Conservation (phyloP, 2,888 invertebrate genomes). For the Apeira syringaria region DNA sequence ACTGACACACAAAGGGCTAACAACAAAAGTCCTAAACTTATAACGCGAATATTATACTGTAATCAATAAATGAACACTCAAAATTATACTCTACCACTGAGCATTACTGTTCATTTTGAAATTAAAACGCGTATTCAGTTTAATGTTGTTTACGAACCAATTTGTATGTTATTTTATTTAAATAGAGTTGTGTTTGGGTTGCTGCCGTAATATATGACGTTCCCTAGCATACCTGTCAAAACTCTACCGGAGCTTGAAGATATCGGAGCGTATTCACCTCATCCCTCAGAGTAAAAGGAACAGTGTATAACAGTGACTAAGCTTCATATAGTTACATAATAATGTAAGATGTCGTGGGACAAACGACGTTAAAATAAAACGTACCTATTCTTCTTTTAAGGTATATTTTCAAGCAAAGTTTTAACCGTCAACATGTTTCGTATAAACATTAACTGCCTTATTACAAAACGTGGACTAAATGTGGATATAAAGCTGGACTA, state of each 20-base stretch:
- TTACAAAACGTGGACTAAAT: too few species aligned
- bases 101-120: conserved; percentile 22
- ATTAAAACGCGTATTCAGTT: conserved; percentile 2
- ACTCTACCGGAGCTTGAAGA: conserved; percentile 52
- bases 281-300: conserved; percentile 25
- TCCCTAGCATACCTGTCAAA: conserved; percentile 54
- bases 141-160: not conserved
- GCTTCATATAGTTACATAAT: too few species aligned
- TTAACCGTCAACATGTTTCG: too few species aligned
- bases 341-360: too few species aligned
- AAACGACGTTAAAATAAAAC: too few species aligned
- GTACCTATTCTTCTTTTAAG: too few species aligned
- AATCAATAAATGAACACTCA: conserved; percentile 24
- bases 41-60: conserved; percentile 37
- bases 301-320: conserved; percentile 28
- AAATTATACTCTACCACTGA: conserved; percentile 17
- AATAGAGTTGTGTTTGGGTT: conserved; percentile 20
- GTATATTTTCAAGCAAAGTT: too few species aligned
- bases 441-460: too few species aligned
- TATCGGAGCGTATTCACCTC: conserved; percentile 46
- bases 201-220: conserved; percentile 26
- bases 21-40: conserved; percentile 42
- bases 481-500: too few species aligned
- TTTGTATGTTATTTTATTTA: conserved; percentile 7
- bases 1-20: conserved; percentile 34